Percentiles rank a stretch among this genome's conserved stretches.
Evolutionary conservation across 2,797 vertebrate genomes (phyloP).

Genomic region (Limosa lapponica): DNA sequence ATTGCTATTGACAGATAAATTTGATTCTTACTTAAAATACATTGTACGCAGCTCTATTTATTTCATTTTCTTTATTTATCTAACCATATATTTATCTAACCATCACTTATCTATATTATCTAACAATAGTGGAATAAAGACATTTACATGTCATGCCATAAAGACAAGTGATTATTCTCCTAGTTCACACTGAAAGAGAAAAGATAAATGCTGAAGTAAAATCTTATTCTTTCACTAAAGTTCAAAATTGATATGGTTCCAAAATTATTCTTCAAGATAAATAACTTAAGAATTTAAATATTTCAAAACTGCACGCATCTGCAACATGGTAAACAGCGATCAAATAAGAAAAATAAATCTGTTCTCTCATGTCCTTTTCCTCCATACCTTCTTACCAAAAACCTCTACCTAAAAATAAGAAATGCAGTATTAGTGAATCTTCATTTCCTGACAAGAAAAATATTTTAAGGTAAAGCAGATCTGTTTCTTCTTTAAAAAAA

Average conservation of each 20-base stretch:
- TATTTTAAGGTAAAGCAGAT: neutral
- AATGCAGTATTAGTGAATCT: neutral
- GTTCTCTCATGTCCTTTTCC: neutral
- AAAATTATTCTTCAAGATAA: neutral
- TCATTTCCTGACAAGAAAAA: neutral
- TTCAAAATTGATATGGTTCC: neutral
- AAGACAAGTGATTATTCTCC: neutral
- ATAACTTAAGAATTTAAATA: neutral
- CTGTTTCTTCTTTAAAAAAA: neutral
- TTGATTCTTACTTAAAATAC: neutral
- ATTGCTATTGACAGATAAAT: neutral
- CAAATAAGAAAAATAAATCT: neutral
- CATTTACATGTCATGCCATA: neutral
- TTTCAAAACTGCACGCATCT: neutral
- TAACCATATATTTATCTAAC: neutral
- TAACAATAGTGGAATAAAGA: neutral
- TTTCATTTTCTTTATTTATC: neutral
- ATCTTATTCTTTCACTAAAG: neutral
- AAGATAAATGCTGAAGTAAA: neutral
- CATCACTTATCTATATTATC: neutral
- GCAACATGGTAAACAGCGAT: neutral
- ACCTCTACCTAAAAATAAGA: neutral
- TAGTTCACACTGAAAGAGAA: neutral
- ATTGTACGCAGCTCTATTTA: neutral
- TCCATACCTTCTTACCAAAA: rapidly evolving